phyloP scores from a whole-genome alignment of 2,888 invertebrate species.

The Scaptomyza parva region DNA sequence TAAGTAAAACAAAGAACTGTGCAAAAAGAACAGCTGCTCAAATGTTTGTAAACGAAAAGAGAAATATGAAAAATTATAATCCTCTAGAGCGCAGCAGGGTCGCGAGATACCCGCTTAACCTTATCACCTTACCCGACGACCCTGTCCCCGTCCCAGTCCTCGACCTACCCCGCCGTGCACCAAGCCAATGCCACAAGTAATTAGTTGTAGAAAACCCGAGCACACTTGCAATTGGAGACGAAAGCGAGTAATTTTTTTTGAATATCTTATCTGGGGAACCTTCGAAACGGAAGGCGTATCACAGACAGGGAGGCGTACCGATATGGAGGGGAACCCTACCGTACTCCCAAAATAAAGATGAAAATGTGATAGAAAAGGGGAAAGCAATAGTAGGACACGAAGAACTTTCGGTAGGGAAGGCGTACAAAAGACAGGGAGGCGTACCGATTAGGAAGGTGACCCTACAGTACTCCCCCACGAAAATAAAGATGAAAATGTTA shows the following conservation, averaged over 20 bases:
- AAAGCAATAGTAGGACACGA: too few relatives aligned
- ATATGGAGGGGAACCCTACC: too few relatives aligned
- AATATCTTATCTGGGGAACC: neutral
- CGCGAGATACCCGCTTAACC: slow-evolving; percentile 65
- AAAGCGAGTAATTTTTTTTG: neutral
- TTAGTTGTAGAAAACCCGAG: slow-evolving; percentile 51
- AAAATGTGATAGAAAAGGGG: too few relatives aligned
- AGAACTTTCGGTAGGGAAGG: too few relatives aligned
- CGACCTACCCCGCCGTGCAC: neutral
- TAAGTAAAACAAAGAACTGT: slow-evolving; percentile 2
- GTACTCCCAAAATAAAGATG: too few relatives aligned
- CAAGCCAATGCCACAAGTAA: slow-evolving; percentile 25
- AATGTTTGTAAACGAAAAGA: slow-evolving; percentile 39
- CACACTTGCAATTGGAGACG: neutral
- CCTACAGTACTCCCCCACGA: too few relatives aligned
- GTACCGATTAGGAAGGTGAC: too few relatives aligned
- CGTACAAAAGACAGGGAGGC: neutral
- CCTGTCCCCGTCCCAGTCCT: slow-evolving; percentile 15
- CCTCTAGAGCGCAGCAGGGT: slow-evolving; percentile 51
- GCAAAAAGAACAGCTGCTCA: slow-evolving; percentile 20
- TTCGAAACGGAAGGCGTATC: too few relatives aligned
- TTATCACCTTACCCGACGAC: slow-evolving; percentile 67
- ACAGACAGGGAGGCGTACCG: too few relatives aligned
- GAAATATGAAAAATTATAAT: slow-evolving; percentile 67
- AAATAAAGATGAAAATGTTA: too few relatives aligned